These are phyloP conservation scores for Anabacerthia variegaticeps DNA, from an alignment of 2,797 vertebrate species.

Conservation along the genomic window DNA sequence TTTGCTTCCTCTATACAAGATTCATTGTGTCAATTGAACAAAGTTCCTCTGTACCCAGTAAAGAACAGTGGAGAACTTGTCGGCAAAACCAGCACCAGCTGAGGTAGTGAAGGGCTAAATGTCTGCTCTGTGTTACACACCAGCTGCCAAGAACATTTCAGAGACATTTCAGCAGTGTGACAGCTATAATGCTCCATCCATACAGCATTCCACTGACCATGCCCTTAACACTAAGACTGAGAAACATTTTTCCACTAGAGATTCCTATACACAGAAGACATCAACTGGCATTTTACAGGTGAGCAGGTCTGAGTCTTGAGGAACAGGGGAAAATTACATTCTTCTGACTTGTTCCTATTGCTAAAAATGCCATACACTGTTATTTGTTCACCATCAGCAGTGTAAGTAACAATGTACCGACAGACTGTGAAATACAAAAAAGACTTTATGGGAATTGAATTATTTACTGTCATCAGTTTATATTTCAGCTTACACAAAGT, in stretches of 20 bases:
- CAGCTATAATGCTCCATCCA: background rate
- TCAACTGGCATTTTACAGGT: background rate
- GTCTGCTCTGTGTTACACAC: background rate
- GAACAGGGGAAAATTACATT: background rate
- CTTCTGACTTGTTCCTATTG: background rate
- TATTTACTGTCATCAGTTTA: background rate
- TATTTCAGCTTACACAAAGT: background rate
- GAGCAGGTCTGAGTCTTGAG: background rate
- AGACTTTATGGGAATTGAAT: background rate
- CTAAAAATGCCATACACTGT: background rate
- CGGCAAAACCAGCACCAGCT: background rate
- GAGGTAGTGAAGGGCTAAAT: background rate
- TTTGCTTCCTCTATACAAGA: background rate
- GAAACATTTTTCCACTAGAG: background rate
- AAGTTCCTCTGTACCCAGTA: background rate
- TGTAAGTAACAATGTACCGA: background rate
- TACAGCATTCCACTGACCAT: background rate
- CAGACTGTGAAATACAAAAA: background rate
- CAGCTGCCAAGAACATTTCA: background rate
- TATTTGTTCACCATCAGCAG: background rate
- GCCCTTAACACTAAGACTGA: background rate
- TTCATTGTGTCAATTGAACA: background rate
- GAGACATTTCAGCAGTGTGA: background rate
- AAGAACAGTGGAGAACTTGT: background rate
- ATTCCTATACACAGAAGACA: background rate